These are phyloP conservation scores for Trachelipus rathkii DNA, from an alignment of 1,140 invertebrate species.

Conservation along the genomic window DNA sequence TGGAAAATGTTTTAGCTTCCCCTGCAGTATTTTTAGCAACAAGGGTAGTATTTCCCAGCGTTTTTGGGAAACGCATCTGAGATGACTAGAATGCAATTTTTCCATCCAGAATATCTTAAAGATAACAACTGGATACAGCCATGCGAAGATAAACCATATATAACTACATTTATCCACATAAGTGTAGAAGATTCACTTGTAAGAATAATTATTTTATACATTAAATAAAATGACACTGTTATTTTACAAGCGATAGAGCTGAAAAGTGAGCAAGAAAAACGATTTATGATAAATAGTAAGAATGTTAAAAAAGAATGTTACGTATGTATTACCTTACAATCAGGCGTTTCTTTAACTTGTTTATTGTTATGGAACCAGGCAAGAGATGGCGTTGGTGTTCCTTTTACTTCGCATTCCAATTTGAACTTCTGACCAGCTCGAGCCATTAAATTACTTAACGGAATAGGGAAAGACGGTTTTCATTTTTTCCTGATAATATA, in stretches of 20 bases:
- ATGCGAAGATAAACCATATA: too few species aligned
- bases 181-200: too few species aligned
- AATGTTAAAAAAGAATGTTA: too few species aligned
- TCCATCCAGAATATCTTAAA: conserved; percentile 42
- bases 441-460: conserved; percentile 61
- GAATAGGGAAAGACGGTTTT: conserved; percentile 56
- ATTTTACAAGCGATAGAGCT: too few species aligned
- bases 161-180: too few species aligned
- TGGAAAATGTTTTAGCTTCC: conserved; percentile 60
- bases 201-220: too few species aligned
- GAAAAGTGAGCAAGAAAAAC: too few species aligned
- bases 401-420: conserved; percentile 61
- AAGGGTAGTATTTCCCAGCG: conserved; percentile 64
- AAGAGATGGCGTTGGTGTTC: conserved; percentile 52
- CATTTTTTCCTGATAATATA: too few species aligned
- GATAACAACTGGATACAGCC: too few species aligned
- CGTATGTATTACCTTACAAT: conserved; percentile 50
- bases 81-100: conserved; percentile 59
- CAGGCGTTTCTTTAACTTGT: conserved; percentile 55
- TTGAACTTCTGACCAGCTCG: conserved; percentile 62
- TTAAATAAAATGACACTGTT: too few species aligned
- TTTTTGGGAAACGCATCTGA: conserved; percentile 66
- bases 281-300: too few species aligned
- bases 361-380: conserved; percentile 57
- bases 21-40: conserved; percentile 62